Evolutionary conservation across 2,888 invertebrate genomes (phyloP).

Genomic region (Nysson spinosus): DNA sequence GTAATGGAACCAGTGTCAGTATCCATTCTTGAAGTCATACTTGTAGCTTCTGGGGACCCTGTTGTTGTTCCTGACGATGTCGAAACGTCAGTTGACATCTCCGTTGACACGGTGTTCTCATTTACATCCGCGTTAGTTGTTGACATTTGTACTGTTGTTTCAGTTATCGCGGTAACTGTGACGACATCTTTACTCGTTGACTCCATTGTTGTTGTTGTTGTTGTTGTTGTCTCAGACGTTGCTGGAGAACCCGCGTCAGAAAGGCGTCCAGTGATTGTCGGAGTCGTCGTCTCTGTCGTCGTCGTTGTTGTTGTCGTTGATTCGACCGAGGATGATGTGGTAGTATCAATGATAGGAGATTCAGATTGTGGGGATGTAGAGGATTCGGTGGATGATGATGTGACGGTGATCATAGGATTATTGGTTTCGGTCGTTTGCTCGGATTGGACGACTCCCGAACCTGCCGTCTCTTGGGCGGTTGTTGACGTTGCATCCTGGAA

Average conservation of each 20-base stretch:
- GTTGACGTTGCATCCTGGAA: constrained; percentile 74
- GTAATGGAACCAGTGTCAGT: not conserved
- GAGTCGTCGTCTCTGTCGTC: constrained; percentile 29
- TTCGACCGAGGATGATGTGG: constrained; percentile 33
- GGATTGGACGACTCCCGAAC: constrained; percentile 63
- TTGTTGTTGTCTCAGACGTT: constrained; percentile 34
- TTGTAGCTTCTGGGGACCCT: constrained; percentile 13
- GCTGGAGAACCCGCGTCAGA: constrained; percentile 19
- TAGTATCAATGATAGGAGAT: constrained; percentile 25
- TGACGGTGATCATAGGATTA: constrained; percentile 27
- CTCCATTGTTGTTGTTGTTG: constrained; percentile 36
- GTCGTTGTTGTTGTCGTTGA: constrained; percentile 25
- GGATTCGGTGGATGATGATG: constrained; percentile 32
- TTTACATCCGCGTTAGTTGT: constrained; percentile 19
- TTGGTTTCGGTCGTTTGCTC: constrained; percentile 53
- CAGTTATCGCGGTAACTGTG: constrained; percentile 21
- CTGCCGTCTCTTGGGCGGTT: constrained; percentile 77
- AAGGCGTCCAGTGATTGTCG: constrained; percentile 19
- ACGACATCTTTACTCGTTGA: constrained; percentile 20
- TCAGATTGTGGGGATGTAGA: constrained; percentile 29
- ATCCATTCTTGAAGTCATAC: constrained; percentile 2
- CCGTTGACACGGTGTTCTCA: constrained; percentile 47
- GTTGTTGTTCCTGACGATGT: constrained; percentile 37
- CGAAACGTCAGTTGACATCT: constrained; percentile 40
- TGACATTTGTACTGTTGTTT: constrained; percentile 15